Conservation (phyloP, 2,113 vertebrate genomes). For the Callipepla californica region DNA sequence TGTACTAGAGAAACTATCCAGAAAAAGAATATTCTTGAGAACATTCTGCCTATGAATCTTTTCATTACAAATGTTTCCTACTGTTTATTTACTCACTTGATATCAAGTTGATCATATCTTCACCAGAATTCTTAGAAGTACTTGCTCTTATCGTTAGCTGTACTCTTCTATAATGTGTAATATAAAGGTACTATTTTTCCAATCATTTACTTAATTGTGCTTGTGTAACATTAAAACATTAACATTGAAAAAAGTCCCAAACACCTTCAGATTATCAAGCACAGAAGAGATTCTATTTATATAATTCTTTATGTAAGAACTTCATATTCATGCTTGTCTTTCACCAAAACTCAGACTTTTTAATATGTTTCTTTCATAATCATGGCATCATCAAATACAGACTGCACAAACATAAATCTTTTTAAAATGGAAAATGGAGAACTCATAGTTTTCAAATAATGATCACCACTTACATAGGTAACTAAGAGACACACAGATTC, state of each 20-base stretch:
- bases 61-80: neutral
- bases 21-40: neutral
- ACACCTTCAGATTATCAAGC: neutral
- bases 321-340: neutral
- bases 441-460: neutral
- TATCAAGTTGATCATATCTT: neutral
- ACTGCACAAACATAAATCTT: neutral
- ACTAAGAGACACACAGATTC: neutral
- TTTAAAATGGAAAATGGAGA: neutral
- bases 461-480: neutral
- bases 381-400: neutral
- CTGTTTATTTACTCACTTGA: neutral
- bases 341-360: neutral
- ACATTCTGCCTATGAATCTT: neutral
- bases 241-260: neutral
- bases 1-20: neutral
- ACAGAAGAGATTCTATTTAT: neutral
- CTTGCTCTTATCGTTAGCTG: neutral
- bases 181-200: neutral
- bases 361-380: neutral
- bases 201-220: neutral
- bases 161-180: neutral
- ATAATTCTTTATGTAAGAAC: neutral
- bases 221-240: neutral
- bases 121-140: neutral